Conservation (phyloP, 2,888 invertebrate species). For the Erebia ligea region DNA sequence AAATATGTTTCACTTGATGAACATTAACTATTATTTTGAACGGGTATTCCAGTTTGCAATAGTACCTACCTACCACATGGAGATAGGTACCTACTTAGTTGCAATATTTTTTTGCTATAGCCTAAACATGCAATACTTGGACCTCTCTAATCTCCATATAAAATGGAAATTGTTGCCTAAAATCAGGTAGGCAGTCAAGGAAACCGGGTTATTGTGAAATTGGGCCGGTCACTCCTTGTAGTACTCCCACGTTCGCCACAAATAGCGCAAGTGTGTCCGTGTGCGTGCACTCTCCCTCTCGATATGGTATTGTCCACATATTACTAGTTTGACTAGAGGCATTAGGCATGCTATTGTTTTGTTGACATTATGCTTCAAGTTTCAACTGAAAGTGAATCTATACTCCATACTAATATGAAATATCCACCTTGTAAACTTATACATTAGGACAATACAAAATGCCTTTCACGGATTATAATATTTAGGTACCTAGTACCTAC, state of each 20-base stretch:
- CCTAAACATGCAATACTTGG: too few species aligned
- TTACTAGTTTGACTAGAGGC: constrained; percentile 1
- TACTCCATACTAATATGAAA: not conserved
- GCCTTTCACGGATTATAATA: too few species aligned
- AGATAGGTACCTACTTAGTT: too few species aligned
- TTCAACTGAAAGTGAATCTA: constrained; percentile 9
- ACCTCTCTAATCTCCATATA: not conserved
- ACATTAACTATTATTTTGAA: too few species aligned
- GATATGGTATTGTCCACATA: constrained; percentile 31
- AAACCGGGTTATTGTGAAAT: constrained; percentile 38
- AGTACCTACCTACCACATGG: too few species aligned
- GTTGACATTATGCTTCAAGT: not conserved
- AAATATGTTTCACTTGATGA: too few species aligned
- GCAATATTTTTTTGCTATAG: too few species aligned
- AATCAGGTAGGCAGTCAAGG: not conserved
- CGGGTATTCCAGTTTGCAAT: too few species aligned
- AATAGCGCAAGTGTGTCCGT: constrained; percentile 26
- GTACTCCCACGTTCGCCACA: constrained; percentile 38
- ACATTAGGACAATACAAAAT: too few species aligned
- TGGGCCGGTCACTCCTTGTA: constrained; percentile 25
- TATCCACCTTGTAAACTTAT: too few species aligned
- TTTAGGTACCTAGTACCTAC: too few species aligned
- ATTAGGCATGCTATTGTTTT: constrained; percentile 4
- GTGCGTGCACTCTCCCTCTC: constrained; percentile 38
- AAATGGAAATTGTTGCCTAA: not conserved